phyloP scores from a whole-genome alignment of 2,113 vertebrate genomes.

The Gallinago undulata region DNA sequence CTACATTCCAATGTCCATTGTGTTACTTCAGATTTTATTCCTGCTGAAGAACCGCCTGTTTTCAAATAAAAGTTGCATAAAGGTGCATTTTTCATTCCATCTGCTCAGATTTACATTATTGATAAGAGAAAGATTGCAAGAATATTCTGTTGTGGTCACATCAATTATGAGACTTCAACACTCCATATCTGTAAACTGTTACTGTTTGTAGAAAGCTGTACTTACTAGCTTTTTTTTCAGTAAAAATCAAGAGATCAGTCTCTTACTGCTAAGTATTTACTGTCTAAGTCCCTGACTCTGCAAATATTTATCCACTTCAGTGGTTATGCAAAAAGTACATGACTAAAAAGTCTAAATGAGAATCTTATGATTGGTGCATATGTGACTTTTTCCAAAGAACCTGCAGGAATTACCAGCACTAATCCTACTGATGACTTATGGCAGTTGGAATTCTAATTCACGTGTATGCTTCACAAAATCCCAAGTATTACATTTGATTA shows the following conservation, averaged over 20 bases:
- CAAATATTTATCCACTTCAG: neutral
- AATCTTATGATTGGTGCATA: neutral
- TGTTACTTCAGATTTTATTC: neutral
- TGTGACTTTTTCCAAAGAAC: neutral
- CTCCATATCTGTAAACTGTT: neutral
- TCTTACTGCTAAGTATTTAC: neutral
- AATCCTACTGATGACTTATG: neutral
- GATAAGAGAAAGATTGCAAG: neutral
- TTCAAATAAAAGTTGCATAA: neutral
- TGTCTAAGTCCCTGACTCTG: neutral
- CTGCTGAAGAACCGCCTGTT: neutral
- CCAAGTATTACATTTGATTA: neutral
- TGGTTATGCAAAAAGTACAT: neutral
- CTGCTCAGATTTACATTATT: neutral
- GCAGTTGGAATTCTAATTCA: neutral
- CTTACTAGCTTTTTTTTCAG: neutral
- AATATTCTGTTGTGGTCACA: neutral
- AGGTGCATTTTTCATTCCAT: neutral
- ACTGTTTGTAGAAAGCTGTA: neutral
- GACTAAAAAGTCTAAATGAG: neutral
- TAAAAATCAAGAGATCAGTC: neutral
- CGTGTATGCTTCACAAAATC: neutral
- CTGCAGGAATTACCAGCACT: neutral
- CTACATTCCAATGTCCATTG: neutral
- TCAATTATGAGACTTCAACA: neutral